Percentiles rank a stretch among this genome's conserved stretches.
Evolutionary conservation across 2,113 vertebrate species (phyloP).

Genomic region (Grammomys dolichurus): DNA sequence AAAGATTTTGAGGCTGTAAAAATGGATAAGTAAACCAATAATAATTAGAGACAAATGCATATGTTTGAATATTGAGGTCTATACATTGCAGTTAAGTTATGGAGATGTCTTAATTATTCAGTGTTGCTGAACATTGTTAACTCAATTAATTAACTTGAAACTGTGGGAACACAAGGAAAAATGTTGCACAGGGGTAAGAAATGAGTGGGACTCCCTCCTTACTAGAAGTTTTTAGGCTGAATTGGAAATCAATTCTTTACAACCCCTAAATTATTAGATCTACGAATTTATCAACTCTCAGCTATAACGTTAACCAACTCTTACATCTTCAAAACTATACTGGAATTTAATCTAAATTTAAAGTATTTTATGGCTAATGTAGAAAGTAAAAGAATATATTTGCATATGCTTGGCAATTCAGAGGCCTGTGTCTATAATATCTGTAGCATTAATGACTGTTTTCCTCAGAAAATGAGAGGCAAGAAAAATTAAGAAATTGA

Average conservation of each 20-base stretch:
- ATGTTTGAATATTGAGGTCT: neutral
- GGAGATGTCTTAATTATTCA: neutral
- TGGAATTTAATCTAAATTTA: slow-evolving; percentile 3
- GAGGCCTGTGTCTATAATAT: neutral
- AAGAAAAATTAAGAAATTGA: neutral
- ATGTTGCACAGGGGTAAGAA: neutral
- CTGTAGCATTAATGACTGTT: neutral
- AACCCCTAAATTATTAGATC: neutral
- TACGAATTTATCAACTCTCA: neutral
- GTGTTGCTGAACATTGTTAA: neutral
- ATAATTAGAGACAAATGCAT: neutral
- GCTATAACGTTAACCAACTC: neutral
- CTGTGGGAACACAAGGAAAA: neutral
- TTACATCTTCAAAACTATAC: neutral
- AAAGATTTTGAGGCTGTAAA: neutral
- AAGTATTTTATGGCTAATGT: neutral
- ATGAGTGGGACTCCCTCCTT: neutral
- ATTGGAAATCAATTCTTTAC: neutral
- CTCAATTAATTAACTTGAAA: slow-evolving; percentile 23
- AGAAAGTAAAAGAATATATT: neutral
- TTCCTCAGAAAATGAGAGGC: neutral
- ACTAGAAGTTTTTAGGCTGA: neutral
- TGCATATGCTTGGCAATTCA: neutral
- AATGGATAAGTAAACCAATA: neutral
- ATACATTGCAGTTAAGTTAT: neutral